Percentiles rank a stretch among this genome's conserved stretches.
Conservation (phyloP, 2,797 vertebrate species). For the Gallirallus australis region DNA sequence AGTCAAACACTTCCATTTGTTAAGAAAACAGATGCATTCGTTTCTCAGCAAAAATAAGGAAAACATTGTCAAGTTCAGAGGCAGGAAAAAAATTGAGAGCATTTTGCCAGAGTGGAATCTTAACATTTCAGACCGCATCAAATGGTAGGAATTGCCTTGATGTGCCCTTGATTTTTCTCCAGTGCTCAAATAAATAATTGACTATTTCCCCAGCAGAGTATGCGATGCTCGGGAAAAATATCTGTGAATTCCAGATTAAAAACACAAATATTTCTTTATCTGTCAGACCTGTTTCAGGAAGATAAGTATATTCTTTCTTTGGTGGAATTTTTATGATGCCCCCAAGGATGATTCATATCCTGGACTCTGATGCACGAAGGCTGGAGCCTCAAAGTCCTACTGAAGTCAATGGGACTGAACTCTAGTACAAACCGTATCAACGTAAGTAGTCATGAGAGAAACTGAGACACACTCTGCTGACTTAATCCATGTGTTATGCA, state of each 20-base stretch:
- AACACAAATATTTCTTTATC: conserved; percentile 1
- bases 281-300: not conserved
- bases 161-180: conserved; percentile 30
- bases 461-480: not conserved
- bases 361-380: not conserved
- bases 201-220: conserved; percentile 2
- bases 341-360: not conserved
- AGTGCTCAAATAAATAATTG: conserved; percentile 35
- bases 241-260: conserved; percentile 35
- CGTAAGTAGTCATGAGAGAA: not conserved
- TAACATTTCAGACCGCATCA: conserved; percentile 28
- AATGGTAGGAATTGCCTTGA: conserved; percentile 20
- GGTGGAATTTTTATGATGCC: not conserved
- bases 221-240: not conserved
- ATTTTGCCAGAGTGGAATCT: conserved; percentile 2
- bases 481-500: rapidly evolving
- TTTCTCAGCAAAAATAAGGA: conserved; percentile 22
- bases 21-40: conserved; percentile 4
- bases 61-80: conserved; percentile 34
- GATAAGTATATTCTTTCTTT: not conserved
- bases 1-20: conserved; percentile 29
- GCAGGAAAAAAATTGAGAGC: not conserved
- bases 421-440: not conserved
- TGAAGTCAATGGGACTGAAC: not conserved
- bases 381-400: conserved; percentile 12